phyloP scores from a whole-genome alignment of 1,140 invertebrate genomes.

The Vanessa atalanta region DNA sequence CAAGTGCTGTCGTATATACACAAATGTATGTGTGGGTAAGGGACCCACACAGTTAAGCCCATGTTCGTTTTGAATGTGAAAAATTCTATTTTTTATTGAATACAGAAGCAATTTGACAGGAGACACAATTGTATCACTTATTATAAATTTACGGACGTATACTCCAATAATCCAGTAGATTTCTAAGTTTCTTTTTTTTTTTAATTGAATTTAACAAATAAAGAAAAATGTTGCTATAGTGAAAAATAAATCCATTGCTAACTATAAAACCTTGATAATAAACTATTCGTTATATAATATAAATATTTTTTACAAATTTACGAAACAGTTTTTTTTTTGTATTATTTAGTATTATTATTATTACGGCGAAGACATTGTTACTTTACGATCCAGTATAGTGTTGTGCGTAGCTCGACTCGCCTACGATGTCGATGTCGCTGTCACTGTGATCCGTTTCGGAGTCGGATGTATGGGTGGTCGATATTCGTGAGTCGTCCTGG shows the following conservation, averaged over 20 bases:
- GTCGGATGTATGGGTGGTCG: conserved; percentile 67
- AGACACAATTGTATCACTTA: too few species aligned
- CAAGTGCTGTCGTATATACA: too few species aligned
- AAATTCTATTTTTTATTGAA: too few species aligned
- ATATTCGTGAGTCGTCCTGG: conserved; percentile 66
- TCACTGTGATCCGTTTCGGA: conserved; percentile 76
- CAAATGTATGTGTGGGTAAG: too few species aligned
- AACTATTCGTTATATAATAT: neutral
- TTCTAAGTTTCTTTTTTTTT: too few species aligned
- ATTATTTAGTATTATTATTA: neutral
- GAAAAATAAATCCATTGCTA: neutral
- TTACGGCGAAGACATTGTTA: neutral
- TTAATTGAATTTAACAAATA: too few species aligned
- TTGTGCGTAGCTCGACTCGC: conserved; percentile 66
- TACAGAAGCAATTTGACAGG: too few species aligned
- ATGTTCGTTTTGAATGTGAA: too few species aligned
- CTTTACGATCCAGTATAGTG: conserved; percentile 61
- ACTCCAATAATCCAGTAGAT: too few species aligned
- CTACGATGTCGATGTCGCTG: conserved; percentile 78
- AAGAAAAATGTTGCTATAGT: too few species aligned
- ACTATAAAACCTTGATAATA: neutral
- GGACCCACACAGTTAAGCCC: too few species aligned
- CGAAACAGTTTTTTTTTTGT: neutral
- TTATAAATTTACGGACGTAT: too few species aligned
- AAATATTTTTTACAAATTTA: conserved; percentile 7